Base-by-base conservation (phyloP, 1,140 invertebrate species). In the Drosophila pseudoobscura region DNA sequence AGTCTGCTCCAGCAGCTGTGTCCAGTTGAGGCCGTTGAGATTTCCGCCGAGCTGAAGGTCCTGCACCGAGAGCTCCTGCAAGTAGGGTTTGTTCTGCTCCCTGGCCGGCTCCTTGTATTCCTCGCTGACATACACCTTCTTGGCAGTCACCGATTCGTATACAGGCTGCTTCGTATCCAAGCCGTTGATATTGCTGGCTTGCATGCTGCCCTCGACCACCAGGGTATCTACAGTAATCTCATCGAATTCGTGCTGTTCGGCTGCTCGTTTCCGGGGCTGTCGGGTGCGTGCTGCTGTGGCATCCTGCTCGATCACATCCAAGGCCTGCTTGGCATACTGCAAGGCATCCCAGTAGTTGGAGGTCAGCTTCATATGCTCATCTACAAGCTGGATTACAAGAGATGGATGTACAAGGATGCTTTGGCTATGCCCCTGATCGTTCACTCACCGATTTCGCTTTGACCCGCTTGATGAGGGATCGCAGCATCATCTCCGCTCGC, bases 321-420 rank as follows among this genome's bases (percentile, higher is more conserved):
- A 39, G 0, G 90, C 89, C 6, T 78, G 78, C 6, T 85, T 89
- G 22, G 78, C 76, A 46, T 90, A 75, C 11, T 65, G 46, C 29
- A 91, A 49, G 0, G 90, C 78, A 15, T 88, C 75, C 90, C 89
- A 91, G 39, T 90, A 90, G n/a, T 89, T 90, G 1, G 50, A 39
- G 11, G 44, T 75, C 5, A 90, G 50, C 11, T 80, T 68, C n/a
- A 58, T 63, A 2, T 58, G 47, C 1, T 22, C 24, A 59, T 89
- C 75, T 6, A 73, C 72, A 20, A 85, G 70, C 83, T 85, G 20
- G 0, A 22, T 24, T 24, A 5, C 5, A 26, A 20, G 6, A 5
- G 11, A 1, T 39, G 35, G 11, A 39, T 39, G 11, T 11, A 39
- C 4, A 9, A 11, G 2, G 5, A 15, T 44, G 7, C 2, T 1